Evolutionary conservation across 2,113 vertebrate genomes (phyloP).

Genomic region (Equus quagga): DNA sequence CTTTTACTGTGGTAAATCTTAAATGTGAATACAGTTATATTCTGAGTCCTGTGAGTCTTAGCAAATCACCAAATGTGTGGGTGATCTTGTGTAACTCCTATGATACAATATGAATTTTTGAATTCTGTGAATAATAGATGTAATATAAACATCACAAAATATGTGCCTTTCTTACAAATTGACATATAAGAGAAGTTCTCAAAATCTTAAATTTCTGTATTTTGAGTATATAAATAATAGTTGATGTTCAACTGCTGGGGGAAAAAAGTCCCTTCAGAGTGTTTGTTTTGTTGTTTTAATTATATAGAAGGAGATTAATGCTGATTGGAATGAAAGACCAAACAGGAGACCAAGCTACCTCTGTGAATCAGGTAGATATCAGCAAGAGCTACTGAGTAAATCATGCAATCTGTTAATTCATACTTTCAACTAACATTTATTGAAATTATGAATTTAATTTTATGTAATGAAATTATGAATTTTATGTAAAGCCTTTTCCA

Average conservation of each 20-base stretch:
- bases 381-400: neutral
- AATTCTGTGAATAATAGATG: neutral
- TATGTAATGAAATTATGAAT: neutral
- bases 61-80: neutral
- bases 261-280: neutral
- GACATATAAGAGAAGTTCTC: neutral
- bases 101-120: neutral
- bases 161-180: neutral
- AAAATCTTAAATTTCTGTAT: neutral
- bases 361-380: constrained; percentile 58
- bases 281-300: constrained; percentile 45
- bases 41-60: neutral
- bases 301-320: constrained; percentile 52
- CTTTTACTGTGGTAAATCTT: neutral
- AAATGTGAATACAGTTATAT: neutral
- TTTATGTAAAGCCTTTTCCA: neutral
- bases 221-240: neutral
- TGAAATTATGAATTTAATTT: neutral
- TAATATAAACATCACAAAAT: neutral
- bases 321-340: neutral
- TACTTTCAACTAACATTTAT: neutral
- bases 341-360: neutral
- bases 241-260: neutral
- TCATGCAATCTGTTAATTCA: neutral
- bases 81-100: neutral